Conservation (phyloP, 2,888 invertebrate species). For the Erpobdella octoculata region DNA sequence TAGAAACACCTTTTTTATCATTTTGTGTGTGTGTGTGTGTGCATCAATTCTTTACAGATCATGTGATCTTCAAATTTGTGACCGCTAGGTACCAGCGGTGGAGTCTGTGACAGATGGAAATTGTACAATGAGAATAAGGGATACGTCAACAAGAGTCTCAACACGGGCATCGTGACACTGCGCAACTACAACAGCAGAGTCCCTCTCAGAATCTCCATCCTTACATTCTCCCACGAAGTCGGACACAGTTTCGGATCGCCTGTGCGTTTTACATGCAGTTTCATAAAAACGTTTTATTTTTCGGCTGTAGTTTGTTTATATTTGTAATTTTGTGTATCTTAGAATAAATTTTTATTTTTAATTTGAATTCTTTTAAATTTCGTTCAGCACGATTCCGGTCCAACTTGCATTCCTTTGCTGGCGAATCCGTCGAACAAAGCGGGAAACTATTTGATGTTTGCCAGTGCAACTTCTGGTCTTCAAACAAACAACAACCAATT, state of each 20-base stretch:
- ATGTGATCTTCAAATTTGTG: not conserved
- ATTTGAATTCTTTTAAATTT: not conserved
- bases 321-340: too few species aligned
- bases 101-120: slow-evolving; percentile 33
- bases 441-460: slow-evolving; percentile 99
- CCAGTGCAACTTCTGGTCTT: slow-evolving; percentile 92
- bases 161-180: slow-evolving; percentile 97
- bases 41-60: slow-evolving; percentile 48
- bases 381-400: slow-evolving; percentile 73
- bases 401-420: slow-evolving; percentile 33
- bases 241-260: slow-evolving; percentile 78
- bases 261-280: slow-evolving; percentile 37
- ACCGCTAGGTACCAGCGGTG: slow-evolving; percentile 21
- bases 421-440: slow-evolving; percentile 60
- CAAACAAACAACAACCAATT: slow-evolving; percentile 94
- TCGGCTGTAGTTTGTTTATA: not conserved
- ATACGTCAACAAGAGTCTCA: slow-evolving; percentile 64
- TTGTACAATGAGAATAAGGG: slow-evolving; percentile 27
- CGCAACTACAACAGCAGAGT: slow-evolving; percentile 77
- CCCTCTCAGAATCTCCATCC: slow-evolving; percentile 66
- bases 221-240: slow-evolving; percentile 82
- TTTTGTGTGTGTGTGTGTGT: slow-evolving; percentile 68
- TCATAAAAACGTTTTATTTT: not conserved
- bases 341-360: not conserved
- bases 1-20: slow-evolving; percentile 35